phyloP scores from a whole-genome alignment of 2,797 vertebrate species.

The Morus bassanus region DNA sequence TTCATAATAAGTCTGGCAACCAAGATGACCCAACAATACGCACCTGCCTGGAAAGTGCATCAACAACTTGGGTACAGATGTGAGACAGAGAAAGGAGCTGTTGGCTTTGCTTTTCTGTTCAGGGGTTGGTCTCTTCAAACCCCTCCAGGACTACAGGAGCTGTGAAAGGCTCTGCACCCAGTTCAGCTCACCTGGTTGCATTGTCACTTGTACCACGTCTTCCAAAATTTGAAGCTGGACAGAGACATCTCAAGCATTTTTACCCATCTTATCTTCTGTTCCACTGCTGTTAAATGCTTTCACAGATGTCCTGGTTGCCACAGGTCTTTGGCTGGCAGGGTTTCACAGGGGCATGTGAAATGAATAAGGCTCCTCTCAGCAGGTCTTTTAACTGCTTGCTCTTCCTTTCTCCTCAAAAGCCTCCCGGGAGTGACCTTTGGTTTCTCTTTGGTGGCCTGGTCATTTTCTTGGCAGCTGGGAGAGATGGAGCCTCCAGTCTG shows the following conservation, averaged over 20 bases:
- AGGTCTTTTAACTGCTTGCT: not conserved
- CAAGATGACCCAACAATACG: not conserved
- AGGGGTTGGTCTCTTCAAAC: not conserved
- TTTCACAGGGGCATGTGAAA: not conserved
- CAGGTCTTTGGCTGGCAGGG: not conserved
- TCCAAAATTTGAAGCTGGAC: not conserved
- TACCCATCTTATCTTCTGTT: not conserved
- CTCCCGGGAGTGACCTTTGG: not conserved
- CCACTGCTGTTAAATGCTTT: not conserved
- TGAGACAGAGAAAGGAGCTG: not conserved
- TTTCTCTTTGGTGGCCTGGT: not conserved
- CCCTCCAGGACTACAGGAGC: not conserved
- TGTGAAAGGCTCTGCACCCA: not conserved
- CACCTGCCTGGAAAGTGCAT: not conserved
- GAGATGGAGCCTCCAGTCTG: not conserved
- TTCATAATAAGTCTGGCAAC: not conserved
- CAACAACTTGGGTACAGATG: accelerated
- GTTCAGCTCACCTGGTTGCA: not conserved
- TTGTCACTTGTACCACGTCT: accelerated
- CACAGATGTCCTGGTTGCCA: not conserved
- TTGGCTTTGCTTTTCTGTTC: not conserved
- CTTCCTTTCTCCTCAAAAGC: not conserved
- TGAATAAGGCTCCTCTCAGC: not conserved
- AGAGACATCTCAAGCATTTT: not conserved
- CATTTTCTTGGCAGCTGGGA: not conserved